A percentile compares a stretch with the other conserved stretches of the same genome.
phyloP scores from a whole-genome alignment of 1,140 invertebrate genomes.

The Ceratosolen solmsi region DNA sequence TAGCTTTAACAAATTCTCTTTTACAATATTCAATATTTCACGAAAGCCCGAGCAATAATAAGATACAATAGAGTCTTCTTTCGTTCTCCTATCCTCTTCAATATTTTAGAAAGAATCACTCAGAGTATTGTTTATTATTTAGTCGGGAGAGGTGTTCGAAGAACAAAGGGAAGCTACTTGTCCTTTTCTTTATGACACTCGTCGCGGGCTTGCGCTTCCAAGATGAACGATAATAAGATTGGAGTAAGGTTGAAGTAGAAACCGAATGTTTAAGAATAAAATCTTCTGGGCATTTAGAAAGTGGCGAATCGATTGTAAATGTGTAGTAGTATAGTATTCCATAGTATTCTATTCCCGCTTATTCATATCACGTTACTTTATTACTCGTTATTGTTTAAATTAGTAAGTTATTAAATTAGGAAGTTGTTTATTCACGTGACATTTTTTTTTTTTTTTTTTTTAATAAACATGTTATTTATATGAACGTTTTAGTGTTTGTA shows the following conservation, averaged over 20 bases:
- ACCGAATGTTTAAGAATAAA: not conserved
- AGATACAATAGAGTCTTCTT: not conserved
- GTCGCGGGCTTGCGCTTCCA: constrained; percentile 42
- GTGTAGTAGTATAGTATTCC: no score
- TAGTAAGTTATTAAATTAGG: no score
- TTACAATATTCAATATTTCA: not conserved
- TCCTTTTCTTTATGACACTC: constrained; percentile 52
- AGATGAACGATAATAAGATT: constrained; percentile 58
- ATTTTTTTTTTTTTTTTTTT: no score
- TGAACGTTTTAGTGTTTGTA: no score
- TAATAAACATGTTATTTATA: no score
- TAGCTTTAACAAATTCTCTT: not conserved
- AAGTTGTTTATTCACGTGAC: no score
- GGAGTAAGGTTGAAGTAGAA: not conserved
- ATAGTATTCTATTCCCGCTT: no score
- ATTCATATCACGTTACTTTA: no score
- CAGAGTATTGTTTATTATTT: constrained; percentile 64
- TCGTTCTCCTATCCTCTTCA: constrained; percentile 35
- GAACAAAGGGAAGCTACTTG: constrained; percentile 46
- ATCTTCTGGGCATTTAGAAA: no score
- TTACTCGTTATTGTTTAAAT: no score
- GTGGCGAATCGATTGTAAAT: no score
- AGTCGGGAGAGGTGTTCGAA: constrained; percentile 47
- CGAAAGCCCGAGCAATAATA: not conserved
- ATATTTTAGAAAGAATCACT: constrained; percentile 52